phyloP scores from a whole-genome alignment of 2,888 invertebrate genomes.

The Limnephilus lunatus region DNA sequence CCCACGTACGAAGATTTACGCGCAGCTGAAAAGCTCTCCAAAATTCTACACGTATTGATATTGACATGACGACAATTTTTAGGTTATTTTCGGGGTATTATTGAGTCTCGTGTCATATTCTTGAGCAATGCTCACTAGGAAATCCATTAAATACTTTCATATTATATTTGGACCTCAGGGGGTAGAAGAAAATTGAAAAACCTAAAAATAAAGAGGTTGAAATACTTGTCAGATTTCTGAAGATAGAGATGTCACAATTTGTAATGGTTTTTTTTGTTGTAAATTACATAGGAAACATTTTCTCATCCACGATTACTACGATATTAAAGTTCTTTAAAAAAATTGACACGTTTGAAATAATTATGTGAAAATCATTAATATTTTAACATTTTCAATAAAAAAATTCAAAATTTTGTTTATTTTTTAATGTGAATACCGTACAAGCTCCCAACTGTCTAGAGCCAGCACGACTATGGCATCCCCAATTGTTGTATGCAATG shows the following conservation, averaged over 20 bases:
- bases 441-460: no score
- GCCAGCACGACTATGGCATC: no score
- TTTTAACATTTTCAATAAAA: no score
- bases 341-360: not conserved
- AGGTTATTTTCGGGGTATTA: not conserved
- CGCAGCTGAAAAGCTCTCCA: not conserved
- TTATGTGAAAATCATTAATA: no score
- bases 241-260: not conserved
- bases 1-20: not conserved
- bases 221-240: not conserved
- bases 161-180: not conserved
- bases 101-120: not conserved
- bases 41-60: not conserved
- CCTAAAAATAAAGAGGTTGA: not conserved
- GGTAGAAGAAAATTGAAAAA: not conserved
- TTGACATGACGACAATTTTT: not conserved
- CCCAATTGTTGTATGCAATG: no score
- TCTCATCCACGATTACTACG: not conserved
- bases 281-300: not conserved
- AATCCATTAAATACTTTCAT: not conserved
- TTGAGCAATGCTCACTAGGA: not conserved
- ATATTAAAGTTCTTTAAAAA: not conserved
- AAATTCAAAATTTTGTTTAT: no score
- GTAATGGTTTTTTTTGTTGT: not conserved
- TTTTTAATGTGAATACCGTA: no score